phyloP scores from a whole-genome alignment of 2,888 invertebrate species.

The Toxonevra muliebris region DNA sequence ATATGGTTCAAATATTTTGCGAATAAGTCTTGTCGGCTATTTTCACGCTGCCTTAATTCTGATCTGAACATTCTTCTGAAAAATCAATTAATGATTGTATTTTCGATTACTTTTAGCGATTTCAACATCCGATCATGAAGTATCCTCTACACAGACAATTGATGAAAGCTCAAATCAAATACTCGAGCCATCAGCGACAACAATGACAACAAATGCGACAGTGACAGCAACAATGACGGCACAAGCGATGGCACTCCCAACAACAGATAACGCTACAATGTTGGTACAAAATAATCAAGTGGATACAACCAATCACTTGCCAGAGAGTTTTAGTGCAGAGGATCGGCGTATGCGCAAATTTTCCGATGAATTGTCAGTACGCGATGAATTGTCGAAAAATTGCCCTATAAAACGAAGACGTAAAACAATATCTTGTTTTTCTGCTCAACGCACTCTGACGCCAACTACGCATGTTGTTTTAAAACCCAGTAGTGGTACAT shows the following conservation, averaged over 20 bases:
- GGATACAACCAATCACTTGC: conserved; percentile 35
- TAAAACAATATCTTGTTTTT: conserved; percentile 28
- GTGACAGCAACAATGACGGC: background rate
- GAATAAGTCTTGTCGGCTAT: too few relatives aligned
- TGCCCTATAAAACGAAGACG: conserved; percentile 20
- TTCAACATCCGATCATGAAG: conserved; percentile 45
- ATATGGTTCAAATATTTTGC: too few relatives aligned
- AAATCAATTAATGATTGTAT: background rate
- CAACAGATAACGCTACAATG: conserved; percentile 18
- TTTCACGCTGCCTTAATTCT: too few relatives aligned
- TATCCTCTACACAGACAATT: conserved; percentile 43
- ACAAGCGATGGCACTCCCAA: background rate
- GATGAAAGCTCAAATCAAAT: conserved; percentile 27
- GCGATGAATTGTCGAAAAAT: conserved; percentile 4
- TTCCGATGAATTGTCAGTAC: conserved; percentile 14
- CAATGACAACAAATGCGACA: background rate
- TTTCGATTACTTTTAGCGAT: conserved; percentile 7
- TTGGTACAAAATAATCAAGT: conserved; percentile 36
- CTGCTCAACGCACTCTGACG: background rate
- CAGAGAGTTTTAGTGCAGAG: conserved; percentile 17
- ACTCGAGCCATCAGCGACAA: conserved; percentile 2
- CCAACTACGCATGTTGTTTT: background rate
- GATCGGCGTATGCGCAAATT: conserved; percentile 29
- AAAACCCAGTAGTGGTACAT: conserved; percentile 22
- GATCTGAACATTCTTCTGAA: too few relatives aligned